Percentiles rank a stretch among this genome's conserved stretches.
phyloP scores from a whole-genome alignment of 2,797 vertebrate species.

The Falco novaeseelandiae region DNA sequence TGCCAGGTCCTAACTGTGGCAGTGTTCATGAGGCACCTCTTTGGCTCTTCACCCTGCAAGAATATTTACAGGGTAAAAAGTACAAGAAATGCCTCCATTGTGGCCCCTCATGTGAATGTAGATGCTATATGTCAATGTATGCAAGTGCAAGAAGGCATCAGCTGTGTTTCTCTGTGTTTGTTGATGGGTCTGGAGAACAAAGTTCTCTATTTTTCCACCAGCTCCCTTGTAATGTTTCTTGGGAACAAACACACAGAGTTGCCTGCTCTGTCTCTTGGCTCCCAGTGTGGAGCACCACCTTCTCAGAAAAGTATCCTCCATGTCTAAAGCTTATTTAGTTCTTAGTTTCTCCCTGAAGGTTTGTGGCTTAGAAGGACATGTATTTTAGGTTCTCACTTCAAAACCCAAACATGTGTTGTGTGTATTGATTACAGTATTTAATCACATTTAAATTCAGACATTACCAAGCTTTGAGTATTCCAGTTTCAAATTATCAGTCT shows the following conservation, averaged over 20 bases:
- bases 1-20: not conserved
- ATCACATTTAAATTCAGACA: not conserved
- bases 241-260: not conserved
- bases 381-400: not conserved
- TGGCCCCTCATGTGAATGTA: not conserved
- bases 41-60: not conserved
- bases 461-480: not conserved
- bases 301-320: not conserved
- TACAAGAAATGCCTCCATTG: not conserved
- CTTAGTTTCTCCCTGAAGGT: not conserved
- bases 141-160: not conserved
- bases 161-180: not conserved
- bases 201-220: not conserved
- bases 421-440: not conserved
- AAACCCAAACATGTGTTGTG: accelerated
- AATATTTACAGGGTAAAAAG: slow-evolving; percentile 10
- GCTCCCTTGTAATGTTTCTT: not conserved
- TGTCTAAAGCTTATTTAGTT: not conserved
- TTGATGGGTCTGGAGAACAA: not conserved
- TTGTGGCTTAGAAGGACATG: not conserved
- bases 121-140: not conserved
- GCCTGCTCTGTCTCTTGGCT: not conserved
- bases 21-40: not conserved
- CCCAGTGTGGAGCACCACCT: not conserved
- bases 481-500: not conserved